phyloP scores from a whole-genome alignment of 2,888 invertebrate species.

The Drosophila greeni region DNA sequence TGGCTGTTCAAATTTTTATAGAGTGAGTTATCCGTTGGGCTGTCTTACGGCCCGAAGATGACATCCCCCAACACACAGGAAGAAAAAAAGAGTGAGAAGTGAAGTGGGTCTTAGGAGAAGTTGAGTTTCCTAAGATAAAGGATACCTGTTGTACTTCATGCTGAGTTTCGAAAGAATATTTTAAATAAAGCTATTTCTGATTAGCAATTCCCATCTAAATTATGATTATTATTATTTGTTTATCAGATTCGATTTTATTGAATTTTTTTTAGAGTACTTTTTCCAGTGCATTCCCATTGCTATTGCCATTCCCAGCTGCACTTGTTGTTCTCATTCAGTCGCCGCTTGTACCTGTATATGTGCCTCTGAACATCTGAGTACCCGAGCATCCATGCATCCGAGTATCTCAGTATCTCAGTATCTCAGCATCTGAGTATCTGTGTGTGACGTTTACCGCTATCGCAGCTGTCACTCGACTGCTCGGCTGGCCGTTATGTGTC shows the following conservation, averaged over 20 bases:
- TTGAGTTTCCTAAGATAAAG: no score
- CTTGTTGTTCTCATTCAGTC: slow-evolving; percentile 39
- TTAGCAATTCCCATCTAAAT: no score
- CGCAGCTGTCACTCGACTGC: slow-evolving; percentile 53
- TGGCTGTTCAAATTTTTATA: slow-evolving; percentile 56
- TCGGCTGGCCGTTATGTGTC: slow-evolving; percentile 60
- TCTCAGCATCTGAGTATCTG: slow-evolving; percentile 21
- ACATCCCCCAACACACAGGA: slow-evolving; percentile 24
- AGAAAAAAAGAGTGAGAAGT: not conserved
- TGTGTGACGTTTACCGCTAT: slow-evolving; percentile 55
- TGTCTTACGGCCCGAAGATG: slow-evolving; percentile 50
- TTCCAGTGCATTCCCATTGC: slow-evolving; percentile 22
- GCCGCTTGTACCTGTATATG: slow-evolving; percentile 23
- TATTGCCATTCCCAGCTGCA: slow-evolving; percentile 36
- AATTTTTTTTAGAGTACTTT: not conserved
- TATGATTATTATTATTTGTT: no score
- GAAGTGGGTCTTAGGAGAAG: not conserved
- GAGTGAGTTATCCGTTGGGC: slow-evolving; percentile 69
- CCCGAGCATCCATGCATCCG: slow-evolving; percentile 9
- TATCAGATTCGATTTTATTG: no score
- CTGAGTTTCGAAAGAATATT: not conserved
- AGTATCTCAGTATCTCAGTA: slow-evolving; percentile 18
- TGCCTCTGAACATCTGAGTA: slow-evolving; percentile 28
- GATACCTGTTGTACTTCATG: not conserved
- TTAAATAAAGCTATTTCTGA: not conserved